Conservation (phyloP, 2,888 invertebrate genomes). For the Pristionchus arcanus region DNA sequence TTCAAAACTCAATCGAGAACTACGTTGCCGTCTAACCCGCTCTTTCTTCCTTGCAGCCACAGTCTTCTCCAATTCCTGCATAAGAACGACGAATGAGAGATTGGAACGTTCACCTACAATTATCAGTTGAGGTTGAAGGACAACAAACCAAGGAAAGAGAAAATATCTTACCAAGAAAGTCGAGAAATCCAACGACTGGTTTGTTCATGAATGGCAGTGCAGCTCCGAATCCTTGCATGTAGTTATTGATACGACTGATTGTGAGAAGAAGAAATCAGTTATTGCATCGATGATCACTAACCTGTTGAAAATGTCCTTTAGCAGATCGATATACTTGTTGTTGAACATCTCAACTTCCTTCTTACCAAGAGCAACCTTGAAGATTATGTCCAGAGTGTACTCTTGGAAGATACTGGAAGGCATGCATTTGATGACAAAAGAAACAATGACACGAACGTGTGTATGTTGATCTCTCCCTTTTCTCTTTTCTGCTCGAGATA, state of each 20-base stretch:
- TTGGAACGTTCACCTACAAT: background rate
- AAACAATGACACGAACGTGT: background rate
- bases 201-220: background rate
- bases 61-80: conserved; percentile 37
- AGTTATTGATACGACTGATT: background rate
- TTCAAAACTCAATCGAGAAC: background rate
- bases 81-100: background rate
- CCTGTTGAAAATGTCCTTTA: conserved; percentile 41
- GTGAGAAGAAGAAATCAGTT: background rate
- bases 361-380: conserved; percentile 68
- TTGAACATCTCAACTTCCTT: conserved; percentile 60
- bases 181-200: background rate
- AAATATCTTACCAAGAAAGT: background rate
- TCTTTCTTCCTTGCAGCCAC: conserved; percentile 28
- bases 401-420: conserved; percentile 63
- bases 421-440: background rate
- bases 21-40: background rate
- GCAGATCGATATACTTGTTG: conserved; percentile 57
- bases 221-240: conserved; percentile 6
- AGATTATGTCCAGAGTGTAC: conserved; percentile 67
- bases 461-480: conserved; percentile 33
- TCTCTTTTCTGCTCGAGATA: conserved; percentile 25
- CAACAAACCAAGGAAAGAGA: background rate
- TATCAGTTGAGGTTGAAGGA: background rate
- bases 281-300: background rate